These are phyloP conservation scores for Oxyura jamaicensis DNA, from an alignment of 2,113 vertebrate species.

Conservation along the genomic window DNA sequence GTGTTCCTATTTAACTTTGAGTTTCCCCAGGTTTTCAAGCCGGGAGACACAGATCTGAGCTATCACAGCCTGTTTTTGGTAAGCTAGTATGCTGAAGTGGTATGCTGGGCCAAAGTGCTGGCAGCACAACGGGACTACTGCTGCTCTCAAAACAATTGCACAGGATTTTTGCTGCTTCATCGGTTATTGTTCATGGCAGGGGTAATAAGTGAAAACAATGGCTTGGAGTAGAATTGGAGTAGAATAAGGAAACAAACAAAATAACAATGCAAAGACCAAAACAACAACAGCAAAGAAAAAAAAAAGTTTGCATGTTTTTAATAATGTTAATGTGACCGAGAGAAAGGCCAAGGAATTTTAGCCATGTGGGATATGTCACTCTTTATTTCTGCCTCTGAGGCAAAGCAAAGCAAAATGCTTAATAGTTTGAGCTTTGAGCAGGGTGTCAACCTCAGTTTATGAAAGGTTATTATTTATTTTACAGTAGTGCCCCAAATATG, in stretches of 20 bases:
- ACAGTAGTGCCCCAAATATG: conserved; percentile 46
- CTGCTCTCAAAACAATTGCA: conserved; percentile 66
- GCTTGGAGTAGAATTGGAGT: conserved; percentile 45
- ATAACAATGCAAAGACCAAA: conserved; percentile 53
- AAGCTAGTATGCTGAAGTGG: background rate
- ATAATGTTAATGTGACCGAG: conserved; percentile 62
- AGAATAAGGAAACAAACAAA: conserved; percentile 63
- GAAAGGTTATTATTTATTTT: conserved; percentile 56
- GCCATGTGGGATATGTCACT: conserved; percentile 55
- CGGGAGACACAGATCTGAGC: background rate
- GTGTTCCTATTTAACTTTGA: background rate
- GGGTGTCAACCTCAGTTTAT: conserved; percentile 48
- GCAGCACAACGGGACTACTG: conserved; percentile 25
- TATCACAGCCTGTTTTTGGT: background rate
- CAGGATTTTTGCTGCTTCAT: conserved; percentile 54
- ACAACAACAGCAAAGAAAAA: conserved; percentile 31
- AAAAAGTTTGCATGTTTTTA: conserved; percentile 59
- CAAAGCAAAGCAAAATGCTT: conserved; percentile 32
- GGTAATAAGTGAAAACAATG: conserved; percentile 73
- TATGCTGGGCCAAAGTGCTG: background rate
- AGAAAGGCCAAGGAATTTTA: conserved; percentile 62
- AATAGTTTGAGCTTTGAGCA: conserved; percentile 28
- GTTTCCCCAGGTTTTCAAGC: background rate
- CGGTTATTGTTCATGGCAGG: conserved; percentile 55
- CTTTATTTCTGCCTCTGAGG: conserved; percentile 66